Percentiles rank a stretch among this genome's conserved stretches.
Evolutionary conservation across 2,888 invertebrate genomes (phyloP).

Genomic region (Tricholauxania praeusta): DNA sequence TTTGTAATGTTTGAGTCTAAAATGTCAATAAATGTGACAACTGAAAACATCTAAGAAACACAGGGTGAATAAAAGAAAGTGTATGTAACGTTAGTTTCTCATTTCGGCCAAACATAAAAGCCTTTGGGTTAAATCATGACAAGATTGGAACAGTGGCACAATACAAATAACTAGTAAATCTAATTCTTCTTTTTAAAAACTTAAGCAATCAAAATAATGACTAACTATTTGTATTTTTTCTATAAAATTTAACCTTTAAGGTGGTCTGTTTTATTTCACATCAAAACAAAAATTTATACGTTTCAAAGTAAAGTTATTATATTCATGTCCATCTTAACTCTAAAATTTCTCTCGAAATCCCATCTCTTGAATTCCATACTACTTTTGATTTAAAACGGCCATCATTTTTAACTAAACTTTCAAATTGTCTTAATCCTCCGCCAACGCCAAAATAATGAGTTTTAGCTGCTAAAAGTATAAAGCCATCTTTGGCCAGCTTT

Average conservation of each 20-base stretch:
- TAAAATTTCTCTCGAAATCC: conserved; percentile 63
- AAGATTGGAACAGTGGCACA: too few relatives aligned
- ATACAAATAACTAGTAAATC: neutral
- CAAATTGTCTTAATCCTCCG: conserved; percentile 85
- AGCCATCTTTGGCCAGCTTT: conserved; percentile 73
- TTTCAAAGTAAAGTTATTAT: too few relatives aligned
- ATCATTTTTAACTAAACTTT: conserved; percentile 72
- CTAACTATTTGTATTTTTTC: neutral
- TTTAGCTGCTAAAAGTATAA: conserved; percentile 86
- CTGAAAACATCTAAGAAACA: too few relatives aligned
- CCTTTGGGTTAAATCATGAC: too few relatives aligned
- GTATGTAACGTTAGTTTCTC: too few relatives aligned
- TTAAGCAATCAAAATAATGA: neutral
- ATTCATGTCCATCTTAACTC: conserved; percentile 48
- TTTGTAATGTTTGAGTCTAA: too few relatives aligned
- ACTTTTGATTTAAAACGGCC: conserved; percentile 71
- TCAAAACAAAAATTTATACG: too few relatives aligned
- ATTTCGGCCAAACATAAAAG: too few relatives aligned
- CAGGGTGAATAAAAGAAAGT: too few relatives aligned
- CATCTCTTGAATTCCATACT: conserved; percentile 75
- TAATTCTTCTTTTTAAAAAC: neutral
- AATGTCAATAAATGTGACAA: too few relatives aligned
- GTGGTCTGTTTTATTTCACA: too few relatives aligned
- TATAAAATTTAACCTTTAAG: too few relatives aligned
- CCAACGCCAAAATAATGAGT: conserved; percentile 96